Evolutionary conservation across 1,140 invertebrate genomes (phyloP), one percentile per base, ranked within the genome.

Genomic region (Lordiphosa mommai): DNA sequence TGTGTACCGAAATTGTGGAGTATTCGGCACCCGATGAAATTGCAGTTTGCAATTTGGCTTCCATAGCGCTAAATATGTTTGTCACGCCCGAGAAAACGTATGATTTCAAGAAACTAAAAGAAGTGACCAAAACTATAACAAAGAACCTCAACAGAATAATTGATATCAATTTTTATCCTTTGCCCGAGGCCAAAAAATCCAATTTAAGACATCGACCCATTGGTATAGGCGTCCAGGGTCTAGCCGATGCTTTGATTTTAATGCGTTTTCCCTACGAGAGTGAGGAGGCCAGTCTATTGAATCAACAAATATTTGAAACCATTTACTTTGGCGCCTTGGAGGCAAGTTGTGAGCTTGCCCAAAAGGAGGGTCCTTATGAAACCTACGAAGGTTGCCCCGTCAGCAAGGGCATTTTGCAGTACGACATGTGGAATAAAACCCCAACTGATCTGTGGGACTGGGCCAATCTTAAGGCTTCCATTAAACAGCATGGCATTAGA

Each of bases 31-130:
- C 93, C 1, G 96, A 99, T 90, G 98, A 99, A 92, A 93, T 99
- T 27, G 98, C 98, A 17, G 98, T 99, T 0, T 99, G 99, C 89
- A 99, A 99, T 91, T 92, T 99, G 77, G 98, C 98, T 1, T 99
- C 98, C 0, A 95, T 99, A 68, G 98, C 98, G n/a, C 90, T 99
- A 0, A 99, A 98, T 87, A 96, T 96, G 93, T 99, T 96, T 91
- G 96, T 99, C 0, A 94, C 93, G 57, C 92, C 94, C 43, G 90
- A 90, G 30, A 93, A 93, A 77, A 94, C 91, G 0, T 99, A 94
- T 86, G 96, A 99, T 88, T 99, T 99, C 89, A 72, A 92, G 1
- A 96, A 97, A 87, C 90, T 99, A 3, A 95, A 95, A 84, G 91
- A 95, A 66, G 94, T 99, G 0, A 93, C 96, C 0, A 98, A 98